phyloP scores from a whole-genome alignment of 2,113 vertebrate genomes.

The Dermatemys mawii region DNA sequence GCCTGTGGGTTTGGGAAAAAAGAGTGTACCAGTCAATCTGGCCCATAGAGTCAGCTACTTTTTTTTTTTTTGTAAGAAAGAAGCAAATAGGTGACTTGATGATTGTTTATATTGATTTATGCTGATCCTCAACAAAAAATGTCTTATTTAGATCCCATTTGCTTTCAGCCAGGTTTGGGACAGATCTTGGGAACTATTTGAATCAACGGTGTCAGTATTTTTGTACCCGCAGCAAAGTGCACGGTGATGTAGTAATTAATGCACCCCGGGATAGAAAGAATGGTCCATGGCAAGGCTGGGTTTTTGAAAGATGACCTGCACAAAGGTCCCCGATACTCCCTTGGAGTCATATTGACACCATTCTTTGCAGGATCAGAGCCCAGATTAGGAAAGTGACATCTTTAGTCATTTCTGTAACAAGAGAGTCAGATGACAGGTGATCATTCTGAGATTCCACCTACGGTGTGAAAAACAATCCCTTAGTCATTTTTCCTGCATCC shows the following conservation, averaged over 20 bases:
- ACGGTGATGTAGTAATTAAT: not conserved
- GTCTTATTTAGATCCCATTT: not conserved
- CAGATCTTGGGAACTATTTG: not conserved
- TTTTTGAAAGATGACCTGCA: not conserved
- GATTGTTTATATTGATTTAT: not conserved
- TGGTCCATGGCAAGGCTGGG: not conserved
- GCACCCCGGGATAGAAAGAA: slow-evolving; percentile 5
- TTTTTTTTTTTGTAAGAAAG: not conserved
- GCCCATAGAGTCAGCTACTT: not conserved
- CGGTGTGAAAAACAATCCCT: slow-evolving; percentile 44
- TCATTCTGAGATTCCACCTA: not conserved
- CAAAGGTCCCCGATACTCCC: slow-evolving; percentile 9
- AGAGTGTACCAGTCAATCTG: not conserved
- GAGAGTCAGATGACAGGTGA: slow-evolving; percentile 13
- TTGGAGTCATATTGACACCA: not conserved
- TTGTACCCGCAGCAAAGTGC: not conserved
- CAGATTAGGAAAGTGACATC: not conserved
- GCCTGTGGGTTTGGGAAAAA: not conserved
- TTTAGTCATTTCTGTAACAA: slow-evolving; percentile 16
- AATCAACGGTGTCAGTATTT: not conserved
- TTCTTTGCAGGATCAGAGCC: slow-evolving; percentile 35
- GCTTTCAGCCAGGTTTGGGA: slow-evolving; percentile 1
- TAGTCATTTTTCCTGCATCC: not conserved
- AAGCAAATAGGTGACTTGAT: not conserved
- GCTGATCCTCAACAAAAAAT: not conserved